These are phyloP conservation scores for Barnardius zonarius DNA, from an alignment of 2,113 vertebrate species.

Conservation along the genomic window DNA sequence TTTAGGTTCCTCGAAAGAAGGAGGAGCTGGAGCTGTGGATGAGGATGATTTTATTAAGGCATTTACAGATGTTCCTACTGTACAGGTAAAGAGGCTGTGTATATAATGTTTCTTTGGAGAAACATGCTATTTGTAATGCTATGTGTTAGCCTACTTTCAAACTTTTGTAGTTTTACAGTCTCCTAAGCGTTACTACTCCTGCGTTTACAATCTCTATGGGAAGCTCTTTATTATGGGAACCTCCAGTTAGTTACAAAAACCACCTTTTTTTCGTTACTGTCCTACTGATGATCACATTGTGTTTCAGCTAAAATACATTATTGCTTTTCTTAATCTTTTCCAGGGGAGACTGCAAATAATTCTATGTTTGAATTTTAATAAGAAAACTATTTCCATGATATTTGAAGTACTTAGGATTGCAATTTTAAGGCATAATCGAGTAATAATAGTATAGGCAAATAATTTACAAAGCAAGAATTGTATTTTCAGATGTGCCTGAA, in stretches of 20 bases:
- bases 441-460: neutral
- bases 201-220: neutral
- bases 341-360: neutral
- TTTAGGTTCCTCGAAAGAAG: slow-evolving; percentile 87
- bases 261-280: neutral
- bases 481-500: neutral
- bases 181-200: neutral
- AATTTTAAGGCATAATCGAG: neutral
- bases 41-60: slow-evolving; percentile 95
- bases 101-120: neutral
- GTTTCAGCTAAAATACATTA: neutral
- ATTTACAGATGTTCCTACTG: slow-evolving; percentile 92
- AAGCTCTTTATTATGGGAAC: neutral
- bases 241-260: neutral
- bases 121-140: neutral
- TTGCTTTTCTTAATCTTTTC: neutral
- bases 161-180: neutral
- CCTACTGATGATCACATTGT: neutral
- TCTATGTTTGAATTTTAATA: neutral
- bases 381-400: neutral
- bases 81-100: slow-evolving; percentile 80
- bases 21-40: slow-evolving; percentile 87
- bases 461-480: neutral
- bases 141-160: neutral
- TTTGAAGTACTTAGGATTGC: neutral